Evolutionary conservation across 2,888 invertebrate genomes (phyloP).

Genomic region (Itoplectis maculator): DNA sequence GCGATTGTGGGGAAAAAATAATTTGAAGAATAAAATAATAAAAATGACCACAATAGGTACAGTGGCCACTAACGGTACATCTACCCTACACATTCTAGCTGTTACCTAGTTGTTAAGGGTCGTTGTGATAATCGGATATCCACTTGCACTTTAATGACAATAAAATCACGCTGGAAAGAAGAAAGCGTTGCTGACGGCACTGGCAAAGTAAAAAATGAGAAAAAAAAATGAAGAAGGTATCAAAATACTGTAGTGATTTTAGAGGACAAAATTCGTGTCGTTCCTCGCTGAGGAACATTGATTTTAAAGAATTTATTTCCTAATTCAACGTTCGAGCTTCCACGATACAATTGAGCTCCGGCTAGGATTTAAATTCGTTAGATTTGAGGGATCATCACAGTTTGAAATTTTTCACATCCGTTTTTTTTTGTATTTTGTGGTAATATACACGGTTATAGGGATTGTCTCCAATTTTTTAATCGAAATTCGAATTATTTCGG

Average conservation of each 20-base stretch:
- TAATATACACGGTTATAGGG: no score
- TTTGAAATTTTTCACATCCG: no score
- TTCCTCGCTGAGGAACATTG: background rate
- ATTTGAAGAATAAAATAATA: no score
- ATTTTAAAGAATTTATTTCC: background rate
- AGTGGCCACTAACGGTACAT: no score
- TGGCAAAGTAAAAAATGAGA: background rate
- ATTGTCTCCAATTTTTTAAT: no score
- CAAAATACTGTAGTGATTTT: background rate
- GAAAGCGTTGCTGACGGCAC: conserved; percentile 21
- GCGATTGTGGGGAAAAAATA: no score
- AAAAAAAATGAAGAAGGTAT: background rate
- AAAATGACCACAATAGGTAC: no score
- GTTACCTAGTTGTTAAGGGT: conserved; percentile 67
- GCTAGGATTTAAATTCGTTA: background rate
- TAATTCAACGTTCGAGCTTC: background rate
- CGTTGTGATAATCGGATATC: conserved; percentile 72
- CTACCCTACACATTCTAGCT: conserved; percentile 46
- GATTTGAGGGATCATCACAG: no score
- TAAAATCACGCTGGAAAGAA: conserved; percentile 65
- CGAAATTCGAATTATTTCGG: no score
- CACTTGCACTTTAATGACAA: conserved; percentile 72
- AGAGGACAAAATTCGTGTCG: background rate
- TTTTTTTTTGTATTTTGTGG: no score
- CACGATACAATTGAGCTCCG: conserved; percentile 3